These are phyloP conservation scores for Notamacropus eugenii DNA, from an alignment of 2,797 vertebrate species.

Conservation along the genomic window DNA sequence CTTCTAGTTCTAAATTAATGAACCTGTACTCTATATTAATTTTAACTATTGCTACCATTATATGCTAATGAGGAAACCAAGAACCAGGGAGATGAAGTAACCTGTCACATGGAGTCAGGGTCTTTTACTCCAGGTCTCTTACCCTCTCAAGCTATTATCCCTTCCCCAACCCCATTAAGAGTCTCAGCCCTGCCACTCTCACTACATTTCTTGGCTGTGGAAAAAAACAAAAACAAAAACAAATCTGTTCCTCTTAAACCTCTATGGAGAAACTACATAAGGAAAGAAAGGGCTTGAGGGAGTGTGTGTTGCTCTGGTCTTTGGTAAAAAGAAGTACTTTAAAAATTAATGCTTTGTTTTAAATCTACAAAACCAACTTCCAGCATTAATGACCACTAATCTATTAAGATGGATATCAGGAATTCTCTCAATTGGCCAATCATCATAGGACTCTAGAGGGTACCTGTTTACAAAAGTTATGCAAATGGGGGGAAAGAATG, in stretches of 20 bases:
- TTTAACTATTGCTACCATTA: not conserved
- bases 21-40: not conserved
- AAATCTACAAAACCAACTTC: not conserved
- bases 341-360: not conserved
- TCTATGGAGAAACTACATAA: not conserved
- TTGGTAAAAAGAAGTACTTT: not conserved
- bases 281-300: not conserved
- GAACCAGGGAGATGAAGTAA: not conserved
- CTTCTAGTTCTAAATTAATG: not conserved
- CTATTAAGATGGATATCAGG: not conserved
- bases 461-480: not conserved
- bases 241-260: not conserved
- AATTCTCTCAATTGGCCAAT: not conserved
- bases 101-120: conserved; percentile 49
- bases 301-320: not conserved
- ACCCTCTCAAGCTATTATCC: rapidly evolving
- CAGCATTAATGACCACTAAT: not conserved
- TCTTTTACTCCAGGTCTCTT: not conserved
- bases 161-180: not conserved
- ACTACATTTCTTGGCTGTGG: not conserved
- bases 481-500: not conserved
- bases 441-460: not conserved
- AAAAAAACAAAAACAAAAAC: not conserved
- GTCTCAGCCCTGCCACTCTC: not conserved
- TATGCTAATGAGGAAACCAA: not conserved